Conservation (phyloP, 2,113 vertebrate genomes). For the Nerophis ophidion region DNA sequence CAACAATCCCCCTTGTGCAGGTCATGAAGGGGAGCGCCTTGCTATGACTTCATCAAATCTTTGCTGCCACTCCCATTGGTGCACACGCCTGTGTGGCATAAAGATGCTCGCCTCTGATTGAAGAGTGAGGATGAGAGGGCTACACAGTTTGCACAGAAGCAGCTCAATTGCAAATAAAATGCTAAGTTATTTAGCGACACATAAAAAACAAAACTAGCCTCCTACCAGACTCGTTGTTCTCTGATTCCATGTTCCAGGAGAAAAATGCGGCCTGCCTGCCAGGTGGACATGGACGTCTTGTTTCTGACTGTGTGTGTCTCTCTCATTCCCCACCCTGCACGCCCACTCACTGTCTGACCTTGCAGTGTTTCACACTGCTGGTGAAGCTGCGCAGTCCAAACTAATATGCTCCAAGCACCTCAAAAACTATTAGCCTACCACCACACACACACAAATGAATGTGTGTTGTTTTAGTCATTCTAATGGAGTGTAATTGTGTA, state of each 20-base stretch:
- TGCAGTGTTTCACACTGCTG: slow-evolving; percentile 52
- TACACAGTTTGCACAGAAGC: not conserved
- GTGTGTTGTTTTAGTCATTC: slow-evolving; percentile 41
- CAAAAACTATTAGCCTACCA: not conserved
- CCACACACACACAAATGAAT: slow-evolving; percentile 1
- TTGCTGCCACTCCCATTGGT: not conserved
- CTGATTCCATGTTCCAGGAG: slow-evolving; percentile 52
- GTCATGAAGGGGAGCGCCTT: not conserved
- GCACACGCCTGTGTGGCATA: not conserved
- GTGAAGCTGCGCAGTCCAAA: slow-evolving; percentile 27
- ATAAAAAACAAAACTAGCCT: slow-evolving; percentile 5
- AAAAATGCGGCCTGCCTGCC: slow-evolving; percentile 32
- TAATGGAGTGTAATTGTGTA: slow-evolving; percentile 42
- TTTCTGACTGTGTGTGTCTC: slow-evolving; percentile 1
- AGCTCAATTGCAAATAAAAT: slow-evolving; percentile 19
- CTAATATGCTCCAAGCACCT: not conserved
- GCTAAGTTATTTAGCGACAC: not conserved
- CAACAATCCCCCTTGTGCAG: no score
- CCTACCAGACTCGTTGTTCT: slow-evolving; percentile 59
- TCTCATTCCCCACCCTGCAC: not conserved
- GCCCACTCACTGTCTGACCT: slow-evolving; percentile 48
- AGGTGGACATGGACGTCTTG: slow-evolving; percentile 34
- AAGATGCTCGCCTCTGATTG: slow-evolving; percentile 20
- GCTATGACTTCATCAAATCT: not conserved
- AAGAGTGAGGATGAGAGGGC: not conserved